phyloP scores from a whole-genome alignment of 30 jellyfish, hydroid and myxozoan genomes.

The Aurelia aurita region DNA sequence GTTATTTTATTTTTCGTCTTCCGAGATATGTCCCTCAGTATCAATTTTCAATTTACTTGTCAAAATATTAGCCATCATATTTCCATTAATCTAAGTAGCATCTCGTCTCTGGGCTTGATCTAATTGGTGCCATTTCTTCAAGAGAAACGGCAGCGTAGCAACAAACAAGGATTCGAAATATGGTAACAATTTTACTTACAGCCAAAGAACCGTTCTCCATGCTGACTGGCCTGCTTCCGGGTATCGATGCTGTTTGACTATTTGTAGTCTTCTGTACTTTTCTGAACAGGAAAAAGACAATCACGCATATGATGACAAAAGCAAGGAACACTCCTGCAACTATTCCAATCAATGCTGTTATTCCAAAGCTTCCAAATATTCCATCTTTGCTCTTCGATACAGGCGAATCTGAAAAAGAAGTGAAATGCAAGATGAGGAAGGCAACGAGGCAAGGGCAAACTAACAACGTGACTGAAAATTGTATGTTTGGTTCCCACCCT shows the following conservation, averaged over 20 bases:
- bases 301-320: slow-evolving; percentile 26
- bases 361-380: slow-evolving; percentile 37
- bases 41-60: no score
- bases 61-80: no score
- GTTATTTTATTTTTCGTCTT: no score
- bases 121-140: no score
- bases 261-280: slow-evolving; percentile 57
- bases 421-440: neutral
- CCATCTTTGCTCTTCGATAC: slow-evolving; percentile 28
- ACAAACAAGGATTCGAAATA: no score
- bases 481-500: neutral
- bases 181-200: slow-evolving; percentile 16
- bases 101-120: no score
- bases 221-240: slow-evolving; percentile 73
- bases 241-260: slow-evolving; percentile 62
- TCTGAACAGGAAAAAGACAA: slow-evolving; percentile 57
- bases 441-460: neutral
- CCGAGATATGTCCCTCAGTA: no score
- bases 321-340: slow-evolving; percentile 86
- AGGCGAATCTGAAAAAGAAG: neutral
- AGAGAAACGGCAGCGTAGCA: no score
- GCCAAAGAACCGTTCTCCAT: slow-evolving; percentile 76
- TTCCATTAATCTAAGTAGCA: no score
- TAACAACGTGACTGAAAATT: neutral
- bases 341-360: slow-evolving; percentile 76